Percentiles rank a stretch among this genome's conserved stretches.
phyloP scores from a whole-genome alignment of 2,797 vertebrate genomes.

The Eptatretus atami region DNA sequence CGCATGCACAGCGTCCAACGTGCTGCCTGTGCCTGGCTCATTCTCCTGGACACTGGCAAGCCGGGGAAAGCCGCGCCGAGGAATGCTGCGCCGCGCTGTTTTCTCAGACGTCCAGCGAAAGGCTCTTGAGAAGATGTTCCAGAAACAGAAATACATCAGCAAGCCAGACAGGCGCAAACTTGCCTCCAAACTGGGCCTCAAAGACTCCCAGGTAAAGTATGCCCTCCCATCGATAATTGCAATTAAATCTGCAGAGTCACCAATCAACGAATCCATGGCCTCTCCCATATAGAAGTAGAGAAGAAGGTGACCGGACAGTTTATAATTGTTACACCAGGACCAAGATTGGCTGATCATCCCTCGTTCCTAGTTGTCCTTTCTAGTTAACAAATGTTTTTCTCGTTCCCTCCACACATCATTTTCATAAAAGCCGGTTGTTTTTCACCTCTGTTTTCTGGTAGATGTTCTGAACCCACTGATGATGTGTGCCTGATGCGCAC shows the following conservation, averaged over 20 bases:
- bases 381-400: not conserved
- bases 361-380: not conserved
- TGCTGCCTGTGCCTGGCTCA: constrained; percentile 66
- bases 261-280: no score
- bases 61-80: constrained; percentile 57
- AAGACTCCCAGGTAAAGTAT: constrained; percentile 93
- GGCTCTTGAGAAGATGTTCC: constrained; percentile 88
- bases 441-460: constrained; percentile 7
- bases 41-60: constrained; percentile 70
- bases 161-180: constrained; percentile 81
- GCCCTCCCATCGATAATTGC: not conserved
- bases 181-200: constrained; percentile 55
- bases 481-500: constrained; percentile 7
- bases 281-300: no score
- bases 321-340: no score
- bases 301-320: no score
- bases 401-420: not conserved
- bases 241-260: no score
- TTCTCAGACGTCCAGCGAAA: constrained; percentile 91
- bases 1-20: constrained; percentile 20
- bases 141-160: constrained; percentile 98
- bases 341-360: no score
- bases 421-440: not conserved
- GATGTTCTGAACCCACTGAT: no score
- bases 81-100: constrained; percentile 70